Percentiles rank a stretch among this genome's conserved stretches.
phyloP scores from a whole-genome alignment of 2,888 invertebrate species.

The Callyntrura guangdongensis region DNA sequence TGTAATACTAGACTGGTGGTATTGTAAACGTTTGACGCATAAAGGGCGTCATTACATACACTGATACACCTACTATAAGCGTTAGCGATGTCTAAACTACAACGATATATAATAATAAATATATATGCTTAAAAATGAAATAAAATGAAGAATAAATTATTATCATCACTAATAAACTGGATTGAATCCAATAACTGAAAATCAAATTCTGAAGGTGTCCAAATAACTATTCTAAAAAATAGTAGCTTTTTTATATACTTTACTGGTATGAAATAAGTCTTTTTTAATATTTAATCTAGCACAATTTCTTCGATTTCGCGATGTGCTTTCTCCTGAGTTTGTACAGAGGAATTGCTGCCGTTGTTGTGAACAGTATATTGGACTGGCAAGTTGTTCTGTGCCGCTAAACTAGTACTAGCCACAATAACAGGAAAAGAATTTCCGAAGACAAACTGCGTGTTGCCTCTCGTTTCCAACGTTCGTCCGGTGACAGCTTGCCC shows the following conservation, averaged over 20 bases:
- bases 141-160: slow-evolving; percentile 6
- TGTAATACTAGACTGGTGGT: neutral
- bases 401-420: slow-evolving; percentile 67
- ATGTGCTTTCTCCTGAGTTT: neutral
- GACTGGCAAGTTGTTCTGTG: neutral
- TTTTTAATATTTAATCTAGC: slow-evolving; percentile 39
- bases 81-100: neutral
- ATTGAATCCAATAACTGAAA: neutral
- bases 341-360: neutral
- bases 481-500: too few relatives aligned
- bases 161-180: neutral
- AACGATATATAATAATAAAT: slow-evolving; percentile 40
- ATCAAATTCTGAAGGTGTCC: neutral
- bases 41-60: slow-evolving; percentile 19
- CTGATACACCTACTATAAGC: too few relatives aligned
- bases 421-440: slow-evolving; percentile 63
- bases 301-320: slow-evolving; percentile 69
- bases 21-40: slow-evolving; percentile 13
- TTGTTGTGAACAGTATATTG: neutral
- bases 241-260: neutral
- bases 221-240: neutral
- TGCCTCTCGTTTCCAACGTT: neutral
- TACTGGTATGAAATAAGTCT: neutral
- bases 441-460: neutral
- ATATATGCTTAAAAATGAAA: neutral